Evolutionary conservation across 2,113 vertebrate species (phyloP), one percentile per base, ranked within the genome.

Genomic region (Poeciliopsis retropinna): DNA sequence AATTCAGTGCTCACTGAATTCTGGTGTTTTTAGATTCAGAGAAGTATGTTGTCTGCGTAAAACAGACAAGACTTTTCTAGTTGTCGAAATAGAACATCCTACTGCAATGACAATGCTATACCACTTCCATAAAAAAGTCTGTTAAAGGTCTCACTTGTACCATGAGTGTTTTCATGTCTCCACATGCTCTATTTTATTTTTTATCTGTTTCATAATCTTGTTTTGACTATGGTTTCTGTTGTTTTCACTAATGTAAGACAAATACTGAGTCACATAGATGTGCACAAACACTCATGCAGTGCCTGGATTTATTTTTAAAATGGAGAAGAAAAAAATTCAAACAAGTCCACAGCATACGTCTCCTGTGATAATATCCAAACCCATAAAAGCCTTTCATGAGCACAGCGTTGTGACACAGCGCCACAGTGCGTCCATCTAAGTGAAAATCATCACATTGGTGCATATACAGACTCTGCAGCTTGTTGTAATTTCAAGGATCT

Each of bases 401-500:
- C 44, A 63, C 51, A 74, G 41, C 30, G 70, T 5, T 27, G 73
- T 69, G 72, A 78, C 47, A 72, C 82, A 88, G 78, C 74, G 72
- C 87, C 85, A 87, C 83, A 73, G 73, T 74, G 88, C 60, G 86
- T 87, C 77, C 62, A 68, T 76, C 62, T 76, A 66, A 82, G 69
- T 60, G 34, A 44, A n/a, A 51, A 76, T 72, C 73, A 72, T 57
- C 41, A 17, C n/a, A 64, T 41, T 60, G 61, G 60, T 71, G n/a
- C 72, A 70, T 22, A 44, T 28, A 41, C 70, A 64, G 67, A 44
- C 19, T 61, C 34, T 67, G 10, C 54, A 62, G 44, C 30, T 27
- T 41, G 27, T 29, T 25, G 27, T 3, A 28, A 25, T 71, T 60
- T 74, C 12, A 75, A 62, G 66, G 25, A 75, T 69, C 41, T 28